A percentile compares a stretch with the other conserved stretches of the same genome.
Conservation (phyloP, 2,888 invertebrate genomes). For the Rhagonycha fulva region DNA sequence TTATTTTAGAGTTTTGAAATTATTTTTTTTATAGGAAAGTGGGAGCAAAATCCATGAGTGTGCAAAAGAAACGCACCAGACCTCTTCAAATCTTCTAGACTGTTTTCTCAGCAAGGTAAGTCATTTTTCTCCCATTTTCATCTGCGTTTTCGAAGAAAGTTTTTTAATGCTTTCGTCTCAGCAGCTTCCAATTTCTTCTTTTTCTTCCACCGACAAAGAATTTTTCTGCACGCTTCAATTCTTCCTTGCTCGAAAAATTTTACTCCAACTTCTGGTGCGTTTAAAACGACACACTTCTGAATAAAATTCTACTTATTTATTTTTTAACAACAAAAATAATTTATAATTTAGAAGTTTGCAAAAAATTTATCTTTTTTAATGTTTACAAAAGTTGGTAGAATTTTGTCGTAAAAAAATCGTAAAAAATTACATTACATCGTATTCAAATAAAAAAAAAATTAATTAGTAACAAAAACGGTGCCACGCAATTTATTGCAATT, state of each 20-base stretch:
- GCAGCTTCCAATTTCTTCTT: no score
- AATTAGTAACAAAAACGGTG: background rate
- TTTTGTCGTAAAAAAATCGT: background rate
- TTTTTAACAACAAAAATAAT: background rate
- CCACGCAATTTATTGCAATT: background rate
- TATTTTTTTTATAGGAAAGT: constrained; percentile 41
- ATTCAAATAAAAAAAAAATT: background rate
- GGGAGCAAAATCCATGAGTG: constrained; percentile 23
- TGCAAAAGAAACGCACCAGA: constrained; percentile 22
- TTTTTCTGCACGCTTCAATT: no score
- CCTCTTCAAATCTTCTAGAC: constrained; percentile 42
- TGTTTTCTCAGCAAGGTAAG: constrained; percentile 49
- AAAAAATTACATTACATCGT: background rate
- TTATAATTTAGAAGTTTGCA: background rate
- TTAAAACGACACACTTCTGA: no score
- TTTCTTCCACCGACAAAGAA: no score
- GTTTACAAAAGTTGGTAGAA: background rate
- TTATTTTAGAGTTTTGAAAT: background rate
- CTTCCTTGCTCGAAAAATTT: no score
- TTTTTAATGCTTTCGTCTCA: no score
- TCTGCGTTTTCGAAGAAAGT: background rate
- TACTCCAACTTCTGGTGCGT: no score
- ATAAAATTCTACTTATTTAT: background rate
- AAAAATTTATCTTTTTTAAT: background rate
- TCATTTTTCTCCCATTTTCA: constrained; percentile 9